Base-by-base conservation (phyloP, 2,888 invertebrate species). In the Andrena chrysosceles region DNA sequence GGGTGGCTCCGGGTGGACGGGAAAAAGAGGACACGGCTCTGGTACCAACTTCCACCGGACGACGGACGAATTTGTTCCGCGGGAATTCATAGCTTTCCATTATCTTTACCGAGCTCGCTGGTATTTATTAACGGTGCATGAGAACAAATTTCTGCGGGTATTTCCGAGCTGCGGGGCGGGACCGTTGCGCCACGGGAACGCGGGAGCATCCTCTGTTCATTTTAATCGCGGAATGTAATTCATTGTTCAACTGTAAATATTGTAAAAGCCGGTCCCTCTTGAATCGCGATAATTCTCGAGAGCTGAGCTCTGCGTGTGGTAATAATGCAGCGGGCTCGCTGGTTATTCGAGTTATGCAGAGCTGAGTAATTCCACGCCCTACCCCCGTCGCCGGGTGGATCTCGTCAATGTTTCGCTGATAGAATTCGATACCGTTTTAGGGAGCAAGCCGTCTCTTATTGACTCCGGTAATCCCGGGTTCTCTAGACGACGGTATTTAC, bases 311-410 rank as follows among this genome's bases (percentile, higher is more conserved):
- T 26, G 26, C 69, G 49, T 20, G n/a, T 8, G 33, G 31, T 54
- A 63, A 68, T 68, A 78, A 76, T 63, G 67, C 56, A 68, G 63
- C 60, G n/a, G 33, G 26, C 48, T 29, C 20, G 35, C n/a, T 49
- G 56, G 54, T 78, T 76, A 76, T 78, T 68, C 68, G 68, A 56
- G 63, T 78, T 68, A 76, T 48, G 29, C 31, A 52, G 60, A 60
- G 49, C 60, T 16, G 52, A 23, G 63, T 63, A 63, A 76, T 63
- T 68, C 60, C 35, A 52, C 26, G 42, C 52, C 23, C 54, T 20
- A 42, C 33, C 31, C 52, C 23, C 54, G 10, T 8, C 60, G 10
- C 5, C 23, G 13, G 48, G 33, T 48, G 54, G 63, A 76, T 76
- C 56, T 62, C 26, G 20, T 33, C 76, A 48, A 69, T 76, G 68